Evolutionary conservation across 2,888 invertebrate species (phyloP).

Genomic region (Balanococcus diminutus): DNA sequence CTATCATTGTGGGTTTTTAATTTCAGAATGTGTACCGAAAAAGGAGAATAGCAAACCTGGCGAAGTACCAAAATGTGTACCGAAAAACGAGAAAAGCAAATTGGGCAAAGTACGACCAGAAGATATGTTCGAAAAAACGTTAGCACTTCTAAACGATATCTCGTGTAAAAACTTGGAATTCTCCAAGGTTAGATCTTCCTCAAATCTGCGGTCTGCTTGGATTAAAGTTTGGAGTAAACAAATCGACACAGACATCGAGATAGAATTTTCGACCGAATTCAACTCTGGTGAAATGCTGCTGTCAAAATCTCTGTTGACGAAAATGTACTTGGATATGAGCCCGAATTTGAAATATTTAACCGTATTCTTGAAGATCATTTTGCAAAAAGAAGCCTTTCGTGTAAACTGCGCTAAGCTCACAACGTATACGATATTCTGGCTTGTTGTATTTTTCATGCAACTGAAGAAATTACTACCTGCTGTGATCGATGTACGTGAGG

Average conservation of each 20-base stretch:
- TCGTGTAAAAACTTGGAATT: too few species aligned
- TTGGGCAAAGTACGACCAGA: too few species aligned
- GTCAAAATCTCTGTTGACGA: background rate
- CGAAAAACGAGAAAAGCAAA: background rate
- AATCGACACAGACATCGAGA: background rate
- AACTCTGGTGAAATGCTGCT: background rate
- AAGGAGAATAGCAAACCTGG: too few species aligned
- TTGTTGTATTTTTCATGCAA: slow-evolving; percentile 46
- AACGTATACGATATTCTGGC: slow-evolving; percentile 29
- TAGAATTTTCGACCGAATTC: background rate
- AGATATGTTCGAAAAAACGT: background rate
- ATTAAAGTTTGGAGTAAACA: background rate
- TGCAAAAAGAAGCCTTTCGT: background rate
- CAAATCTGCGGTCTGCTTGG: background rate
- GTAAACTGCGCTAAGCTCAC: background rate
- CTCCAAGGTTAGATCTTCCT: background rate
- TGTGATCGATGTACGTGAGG: slow-evolving; percentile 25
- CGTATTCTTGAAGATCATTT: background rate
- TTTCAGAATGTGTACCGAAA: background rate
- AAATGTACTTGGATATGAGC: background rate
- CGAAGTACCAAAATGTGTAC: too few species aligned
- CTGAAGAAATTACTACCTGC: slow-evolving; percentile 37
- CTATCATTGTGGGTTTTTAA: background rate
- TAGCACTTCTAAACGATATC: too few species aligned
- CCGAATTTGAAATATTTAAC: background rate